A percentile compares a stretch with the other conserved stretches of the same genome.
Conservation (phyloP, 2,797 vertebrate genomes). For the Jordanella pulchra region DNA sequence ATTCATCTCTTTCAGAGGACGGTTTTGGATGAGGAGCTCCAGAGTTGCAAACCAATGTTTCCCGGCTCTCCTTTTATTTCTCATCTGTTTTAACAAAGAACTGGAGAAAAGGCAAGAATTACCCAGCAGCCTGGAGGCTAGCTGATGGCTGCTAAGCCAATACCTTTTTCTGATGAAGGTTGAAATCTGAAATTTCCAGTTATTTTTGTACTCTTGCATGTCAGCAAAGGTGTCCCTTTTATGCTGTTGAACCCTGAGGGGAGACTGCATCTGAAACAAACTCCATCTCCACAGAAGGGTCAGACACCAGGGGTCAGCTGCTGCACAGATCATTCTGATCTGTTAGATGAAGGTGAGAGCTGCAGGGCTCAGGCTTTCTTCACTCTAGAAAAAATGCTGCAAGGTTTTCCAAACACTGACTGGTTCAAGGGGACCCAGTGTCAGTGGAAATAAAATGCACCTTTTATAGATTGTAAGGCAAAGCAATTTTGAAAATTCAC, state of each 20-base stretch:
- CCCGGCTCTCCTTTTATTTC: not conserved
- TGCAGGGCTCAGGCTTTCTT: slow-evolving; percentile 15
- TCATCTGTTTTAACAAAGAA: not conserved
- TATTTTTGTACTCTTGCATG: slow-evolving; percentile 45
- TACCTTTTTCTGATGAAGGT: slow-evolving; percentile 34
- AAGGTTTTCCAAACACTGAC: slow-evolving; percentile 1
- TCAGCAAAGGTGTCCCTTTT: slow-evolving; percentile 24
- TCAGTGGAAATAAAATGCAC: slow-evolving; percentile 2
- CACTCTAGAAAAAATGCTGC: not conserved
- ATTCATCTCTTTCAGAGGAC: not conserved
- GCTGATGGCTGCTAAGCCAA: slow-evolving; percentile 24
- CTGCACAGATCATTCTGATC: slow-evolving; percentile 12
- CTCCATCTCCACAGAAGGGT: slow-evolving; percentile 30
- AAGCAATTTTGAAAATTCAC: slow-evolving; percentile 20
- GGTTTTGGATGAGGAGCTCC: slow-evolving; percentile 1
- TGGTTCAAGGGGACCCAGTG: not conserved
- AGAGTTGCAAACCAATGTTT: not conserved
- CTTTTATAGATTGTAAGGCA: slow-evolving; percentile 7
- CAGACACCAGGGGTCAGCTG: slow-evolving; percentile 33
- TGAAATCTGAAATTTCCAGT: slow-evolving; percentile 25
- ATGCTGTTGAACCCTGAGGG: slow-evolving; percentile 37
- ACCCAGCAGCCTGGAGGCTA: slow-evolving; percentile 11
- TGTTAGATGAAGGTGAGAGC: slow-evolving; percentile 14
- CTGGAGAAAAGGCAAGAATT: slow-evolving; percentile 16
- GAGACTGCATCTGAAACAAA: slow-evolving; percentile 35